Base-by-base conservation (phyloP, 2,888 invertebrate species). In the Drosophila leonis region DNA sequence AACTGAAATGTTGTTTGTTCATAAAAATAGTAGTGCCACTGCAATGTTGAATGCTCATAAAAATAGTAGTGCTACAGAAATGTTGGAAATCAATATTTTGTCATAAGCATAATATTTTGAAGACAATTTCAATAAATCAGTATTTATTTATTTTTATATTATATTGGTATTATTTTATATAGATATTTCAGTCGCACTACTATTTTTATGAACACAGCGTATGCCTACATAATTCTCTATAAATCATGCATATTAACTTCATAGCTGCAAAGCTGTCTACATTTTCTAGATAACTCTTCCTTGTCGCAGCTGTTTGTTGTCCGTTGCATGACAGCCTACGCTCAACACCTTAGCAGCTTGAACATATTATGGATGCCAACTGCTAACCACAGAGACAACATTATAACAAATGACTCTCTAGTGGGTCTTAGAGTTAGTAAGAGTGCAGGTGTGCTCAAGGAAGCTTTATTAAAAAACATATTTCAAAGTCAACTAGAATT, bases 381-480 rank as follows among this genome's bases (percentile, higher is more conserved):
- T 46, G 20, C 35, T 35, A 15, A 35, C 20, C 51, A 15, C 24
- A 15, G 9, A 20, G 20, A 12, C 20, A 33, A 5, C 24, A 35
- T 24, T 52, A 37, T 27, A 52, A 52, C n/a, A 39, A 27, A 54
- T 54, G n/a, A 54, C 24, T 37, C n/a, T 18, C 37, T 27, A 27
- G 24, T 12, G 12, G 5, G 0, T 31, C 29, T 48, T 48, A 15
- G 29, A 29, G 27, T 1, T 15, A 4, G 10, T 29, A 6, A 2
- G 20, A 20, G 0, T 35, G 18, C 27, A 39, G 24, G 6, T 37
- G 52, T 35, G 20, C 24, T 27, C 1, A 37, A 9, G 4, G 4
- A 20, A 33, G 15, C 1, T 15, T 13, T 51, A 24, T 51, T 35
- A 8, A 35, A 24, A 24, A 6, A 9, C 24, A 35, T 15, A 37